phyloP scores from a whole-genome alignment of 2,797 vertebrate species.

The Sparidentex hasta region DNA sequence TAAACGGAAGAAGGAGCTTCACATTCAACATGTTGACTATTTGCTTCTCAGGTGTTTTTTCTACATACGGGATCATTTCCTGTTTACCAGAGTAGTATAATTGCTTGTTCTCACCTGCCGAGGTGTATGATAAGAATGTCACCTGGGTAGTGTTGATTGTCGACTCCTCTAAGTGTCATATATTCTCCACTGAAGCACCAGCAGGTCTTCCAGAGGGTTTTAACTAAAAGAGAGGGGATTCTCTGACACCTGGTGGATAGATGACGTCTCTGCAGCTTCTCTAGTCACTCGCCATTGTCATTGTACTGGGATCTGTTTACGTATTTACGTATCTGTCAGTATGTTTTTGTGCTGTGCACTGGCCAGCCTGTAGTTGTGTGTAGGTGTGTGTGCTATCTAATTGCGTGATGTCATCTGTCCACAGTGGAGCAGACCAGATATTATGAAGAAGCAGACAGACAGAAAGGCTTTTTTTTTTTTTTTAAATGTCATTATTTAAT shows the following conservation, averaged over 20 bases:
- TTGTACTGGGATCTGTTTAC: not conserved
- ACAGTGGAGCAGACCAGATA: not conserved
- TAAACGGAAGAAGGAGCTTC: not conserved
- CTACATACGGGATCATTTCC: too few relatives aligned
- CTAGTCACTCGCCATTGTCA: too few relatives aligned
- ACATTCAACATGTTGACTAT: not conserved
- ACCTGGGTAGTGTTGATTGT: not conserved
- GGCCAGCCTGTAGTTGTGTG: not conserved
- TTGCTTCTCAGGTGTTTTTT: not conserved
- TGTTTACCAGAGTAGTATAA: too few relatives aligned
- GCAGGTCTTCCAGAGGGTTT: not conserved
- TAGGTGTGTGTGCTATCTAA: not conserved
- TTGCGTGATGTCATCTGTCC: not conserved
- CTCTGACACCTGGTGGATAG: conserved; percentile 13
- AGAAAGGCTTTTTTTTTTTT: not conserved
- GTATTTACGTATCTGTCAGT: not conserved
- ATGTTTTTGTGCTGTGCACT: not conserved
- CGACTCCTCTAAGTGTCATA: not conserved
- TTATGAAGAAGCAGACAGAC: conserved; percentile 3
- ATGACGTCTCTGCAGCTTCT: not conserved
- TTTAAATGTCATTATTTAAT: too few relatives aligned
- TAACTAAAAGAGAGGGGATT: not conserved
- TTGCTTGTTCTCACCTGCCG: not conserved
- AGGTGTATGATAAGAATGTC: not conserved
- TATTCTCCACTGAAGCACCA: not conserved